phyloP scores from a whole-genome alignment of 2,797 vertebrate genomes.

The Cyprinodon diabolis region DNA sequence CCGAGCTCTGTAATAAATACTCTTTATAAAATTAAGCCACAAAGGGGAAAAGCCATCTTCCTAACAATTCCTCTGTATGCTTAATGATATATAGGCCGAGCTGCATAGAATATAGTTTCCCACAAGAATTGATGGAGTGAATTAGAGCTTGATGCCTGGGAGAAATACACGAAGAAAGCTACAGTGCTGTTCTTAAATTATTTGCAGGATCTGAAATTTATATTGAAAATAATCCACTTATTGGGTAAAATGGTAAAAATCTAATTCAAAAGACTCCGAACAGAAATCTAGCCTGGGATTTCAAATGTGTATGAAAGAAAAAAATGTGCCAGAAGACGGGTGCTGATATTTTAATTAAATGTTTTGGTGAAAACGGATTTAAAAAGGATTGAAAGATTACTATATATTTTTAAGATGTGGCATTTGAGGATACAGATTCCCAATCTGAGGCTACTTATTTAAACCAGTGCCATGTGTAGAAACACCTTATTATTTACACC shows the following conservation, averaged over 20 bases:
- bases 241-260: too few species aligned
- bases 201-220: neutral
- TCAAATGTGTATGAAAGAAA: neutral
- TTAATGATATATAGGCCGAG: slow-evolving; percentile 17
- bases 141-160: slow-evolving; percentile 1
- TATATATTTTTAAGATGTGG: neutral
- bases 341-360: neutral
- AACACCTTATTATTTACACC: neutral
- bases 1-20: slow-evolving; percentile 59
- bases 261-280: neutral
- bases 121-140: slow-evolving; percentile 30
- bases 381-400: neutral
- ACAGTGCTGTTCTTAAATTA: neutral
- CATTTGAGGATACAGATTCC: neutral
- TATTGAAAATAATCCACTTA: neutral
- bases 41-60: slow-evolving; percentile 54
- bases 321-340: neutral
- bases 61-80: slow-evolving; percentile 38
- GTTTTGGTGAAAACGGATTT: neutral
- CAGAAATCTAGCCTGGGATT: neutral
- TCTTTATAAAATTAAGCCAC: slow-evolving; percentile 54
- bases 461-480: neutral
- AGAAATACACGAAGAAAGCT: neutral
- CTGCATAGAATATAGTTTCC: neutral
- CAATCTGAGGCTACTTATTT: neutral